Percentiles rank a stretch among this genome's conserved stretches.
phyloP scores from a whole-genome alignment of 2,797 vertebrate species.

The Scomberomorus guttatus region DNA sequence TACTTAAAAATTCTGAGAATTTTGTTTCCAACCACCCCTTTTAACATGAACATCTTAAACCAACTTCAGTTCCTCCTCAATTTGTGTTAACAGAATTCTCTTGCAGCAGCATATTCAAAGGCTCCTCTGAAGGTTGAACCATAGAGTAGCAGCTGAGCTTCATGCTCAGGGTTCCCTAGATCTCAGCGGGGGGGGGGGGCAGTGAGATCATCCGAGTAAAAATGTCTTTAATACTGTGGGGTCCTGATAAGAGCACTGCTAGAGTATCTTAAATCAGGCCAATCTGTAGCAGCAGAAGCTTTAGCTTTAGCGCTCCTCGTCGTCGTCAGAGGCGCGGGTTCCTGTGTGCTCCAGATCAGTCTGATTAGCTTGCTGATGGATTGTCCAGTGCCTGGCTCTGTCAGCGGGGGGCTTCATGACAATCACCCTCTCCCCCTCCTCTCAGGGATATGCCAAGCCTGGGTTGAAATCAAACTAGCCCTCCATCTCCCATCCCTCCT shows the following conservation, averaged over 20 bases:
- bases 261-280: slow-evolving; percentile 79
- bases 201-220: slow-evolving; percentile 74
- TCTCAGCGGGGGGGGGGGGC: slow-evolving; percentile 60
- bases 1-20: slow-evolving; percentile 37
- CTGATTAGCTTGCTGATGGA: slow-evolving; percentile 84
- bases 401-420: slow-evolving; percentile 62
- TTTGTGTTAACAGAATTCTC: slow-evolving; percentile 39
- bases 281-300: slow-evolving; percentile 68
- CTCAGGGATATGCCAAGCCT: slow-evolving; percentile 48
- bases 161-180: slow-evolving; percentile 61
- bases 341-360: slow-evolving; percentile 75
- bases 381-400: slow-evolving; percentile 72
- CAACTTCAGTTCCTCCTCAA: slow-evolving; percentile 22
- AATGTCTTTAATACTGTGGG: slow-evolving; percentile 74
- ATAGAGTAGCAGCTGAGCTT: slow-evolving; percentile 40
- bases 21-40: slow-evolving; percentile 3
- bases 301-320: slow-evolving; percentile 47
- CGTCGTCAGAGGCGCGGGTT: slow-evolving; percentile 50
- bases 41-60: slow-evolving; percentile 34
- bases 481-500: slow-evolving; percentile 26
- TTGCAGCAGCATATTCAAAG: slow-evolving; percentile 44
- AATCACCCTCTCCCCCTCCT: not conserved
- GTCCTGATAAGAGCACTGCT: slow-evolving; percentile 73
- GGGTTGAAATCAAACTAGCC: slow-evolving; percentile 62
- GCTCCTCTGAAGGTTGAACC: slow-evolving; percentile 53